Evolutionary conservation across 2,113 vertebrate genomes (phyloP).

Genomic region (Sakesphorus luctuosus): DNA sequence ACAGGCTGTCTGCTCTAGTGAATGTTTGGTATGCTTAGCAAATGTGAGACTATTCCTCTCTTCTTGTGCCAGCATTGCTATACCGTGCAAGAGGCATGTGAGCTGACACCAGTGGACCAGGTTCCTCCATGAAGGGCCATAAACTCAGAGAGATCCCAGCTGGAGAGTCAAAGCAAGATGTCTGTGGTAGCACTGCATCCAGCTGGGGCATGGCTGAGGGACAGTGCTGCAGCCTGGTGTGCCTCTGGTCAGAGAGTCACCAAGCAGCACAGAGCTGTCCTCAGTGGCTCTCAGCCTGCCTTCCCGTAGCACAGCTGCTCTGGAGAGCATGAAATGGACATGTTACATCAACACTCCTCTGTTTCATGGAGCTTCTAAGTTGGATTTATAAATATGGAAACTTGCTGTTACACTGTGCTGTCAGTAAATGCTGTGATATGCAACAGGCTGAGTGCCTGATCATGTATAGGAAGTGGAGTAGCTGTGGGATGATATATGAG

Average conservation of each 20-base stretch:
- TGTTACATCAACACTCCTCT: background rate
- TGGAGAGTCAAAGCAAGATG: background rate
- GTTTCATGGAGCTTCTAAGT: background rate
- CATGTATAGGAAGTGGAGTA: background rate
- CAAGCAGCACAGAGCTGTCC: background rate
- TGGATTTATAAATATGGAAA: background rate
- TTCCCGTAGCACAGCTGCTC: background rate
- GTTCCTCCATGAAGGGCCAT: rapidly evolving
- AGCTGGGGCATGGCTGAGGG: background rate
- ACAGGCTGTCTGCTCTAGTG: rapidly evolving
- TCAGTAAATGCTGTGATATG: background rate
- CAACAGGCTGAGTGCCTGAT: background rate
- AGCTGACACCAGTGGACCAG: background rate
- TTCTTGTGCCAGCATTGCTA: background rate
- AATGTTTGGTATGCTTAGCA: background rate
- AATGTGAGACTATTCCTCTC: background rate
- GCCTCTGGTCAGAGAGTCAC: background rate
- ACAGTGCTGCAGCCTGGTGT: background rate
- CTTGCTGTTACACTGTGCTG: background rate
- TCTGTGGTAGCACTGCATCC: rapidly evolving
- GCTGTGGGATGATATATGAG: background rate
- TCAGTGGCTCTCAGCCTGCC: background rate
- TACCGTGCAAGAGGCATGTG: background rate
- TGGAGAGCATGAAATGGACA: background rate
- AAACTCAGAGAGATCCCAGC: background rate